Conservation (phyloP, 2,113 vertebrate species). For the Lanius collurio region DNA sequence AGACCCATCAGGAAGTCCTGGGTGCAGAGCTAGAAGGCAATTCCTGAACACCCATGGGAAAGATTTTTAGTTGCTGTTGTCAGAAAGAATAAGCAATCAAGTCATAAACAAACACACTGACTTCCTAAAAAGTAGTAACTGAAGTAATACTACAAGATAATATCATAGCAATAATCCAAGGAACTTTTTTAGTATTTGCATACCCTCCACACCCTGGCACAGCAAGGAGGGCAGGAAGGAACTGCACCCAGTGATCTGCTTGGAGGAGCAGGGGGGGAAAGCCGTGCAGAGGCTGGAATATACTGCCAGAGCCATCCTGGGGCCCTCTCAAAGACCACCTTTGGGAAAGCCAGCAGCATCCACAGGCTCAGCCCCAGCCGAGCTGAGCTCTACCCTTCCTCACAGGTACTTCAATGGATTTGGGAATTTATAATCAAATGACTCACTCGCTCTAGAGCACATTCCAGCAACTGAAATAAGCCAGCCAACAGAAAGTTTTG, state of each 20-base stretch:
- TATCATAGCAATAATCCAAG: not conserved
- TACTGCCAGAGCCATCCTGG: not conserved
- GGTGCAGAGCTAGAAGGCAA: not conserved
- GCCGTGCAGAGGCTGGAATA: not conserved
- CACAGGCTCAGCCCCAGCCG: not conserved
- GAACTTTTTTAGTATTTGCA: not conserved
- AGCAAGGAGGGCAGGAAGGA: not conserved
- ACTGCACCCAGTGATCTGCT: not conserved
- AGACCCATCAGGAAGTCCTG: not conserved
- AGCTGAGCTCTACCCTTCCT: not conserved
- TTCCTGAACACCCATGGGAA: not conserved
- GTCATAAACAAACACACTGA: not conserved
- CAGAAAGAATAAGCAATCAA: not conserved
- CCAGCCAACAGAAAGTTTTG: not conserved
- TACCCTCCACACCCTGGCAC: not conserved
- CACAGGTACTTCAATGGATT: not conserved
- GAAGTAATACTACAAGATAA: not conserved
- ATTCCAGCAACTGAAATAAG: not conserved
- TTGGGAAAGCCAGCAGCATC: not conserved
- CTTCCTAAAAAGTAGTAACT: not conserved
- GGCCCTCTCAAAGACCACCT: not conserved
- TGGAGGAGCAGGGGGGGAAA: rapidly evolving
- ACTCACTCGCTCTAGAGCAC: not conserved
- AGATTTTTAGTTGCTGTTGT: not conserved
- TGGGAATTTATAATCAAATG: not conserved